These are phyloP conservation scores for Dascillus cervinus DNA, from an alignment of 2,888 invertebrate genomes.

Conservation along the genomic window DNA sequence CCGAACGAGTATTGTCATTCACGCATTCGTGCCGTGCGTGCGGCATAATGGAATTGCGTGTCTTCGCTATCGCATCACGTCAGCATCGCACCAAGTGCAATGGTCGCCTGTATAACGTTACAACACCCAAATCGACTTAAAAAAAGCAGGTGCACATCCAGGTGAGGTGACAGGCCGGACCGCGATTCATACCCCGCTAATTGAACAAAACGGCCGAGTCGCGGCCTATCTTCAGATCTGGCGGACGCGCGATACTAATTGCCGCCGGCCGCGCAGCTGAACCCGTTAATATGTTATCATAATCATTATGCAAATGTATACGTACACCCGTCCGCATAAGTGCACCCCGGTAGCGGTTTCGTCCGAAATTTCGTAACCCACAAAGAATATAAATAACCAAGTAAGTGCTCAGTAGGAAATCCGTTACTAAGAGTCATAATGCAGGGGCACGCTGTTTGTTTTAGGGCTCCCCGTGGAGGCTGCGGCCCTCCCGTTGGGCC, in stretches of 20 bases:
- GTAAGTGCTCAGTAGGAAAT: conserved; percentile 38
- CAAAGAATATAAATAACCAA: no score
- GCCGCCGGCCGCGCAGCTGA: conserved; percentile 38
- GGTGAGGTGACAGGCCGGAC: conserved; percentile 30
- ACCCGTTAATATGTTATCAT: conserved; percentile 39
- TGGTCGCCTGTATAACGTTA: no score
- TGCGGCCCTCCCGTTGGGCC: conserved; percentile 28
- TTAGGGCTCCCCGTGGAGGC: conserved; percentile 37
- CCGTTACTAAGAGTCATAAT: conserved; percentile 37
- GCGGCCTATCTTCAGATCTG: conserved; percentile 25
- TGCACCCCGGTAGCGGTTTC: conserved; percentile 16
- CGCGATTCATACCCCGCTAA: conserved; percentile 31
- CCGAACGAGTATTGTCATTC: no score
- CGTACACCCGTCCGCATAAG: conserved; percentile 25
- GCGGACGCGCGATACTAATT: conserved; percentile 34
- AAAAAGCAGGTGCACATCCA: conserved; percentile 27
- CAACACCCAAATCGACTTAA: no score
- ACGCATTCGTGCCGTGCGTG: no score
- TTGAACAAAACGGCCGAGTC: conserved; percentile 29
- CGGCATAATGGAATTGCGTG: no score
- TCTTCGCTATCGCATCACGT: no score
- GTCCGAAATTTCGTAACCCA: no score
- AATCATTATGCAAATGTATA: conserved; percentile 40
- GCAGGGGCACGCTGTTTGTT: conserved; percentile 40
- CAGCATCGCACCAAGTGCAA: no score